Evolutionary conservation across 1,140 invertebrate genomes (phyloP), one percentile per base, ranked within the genome.

Genomic region (Camponotus floridanus): DNA sequence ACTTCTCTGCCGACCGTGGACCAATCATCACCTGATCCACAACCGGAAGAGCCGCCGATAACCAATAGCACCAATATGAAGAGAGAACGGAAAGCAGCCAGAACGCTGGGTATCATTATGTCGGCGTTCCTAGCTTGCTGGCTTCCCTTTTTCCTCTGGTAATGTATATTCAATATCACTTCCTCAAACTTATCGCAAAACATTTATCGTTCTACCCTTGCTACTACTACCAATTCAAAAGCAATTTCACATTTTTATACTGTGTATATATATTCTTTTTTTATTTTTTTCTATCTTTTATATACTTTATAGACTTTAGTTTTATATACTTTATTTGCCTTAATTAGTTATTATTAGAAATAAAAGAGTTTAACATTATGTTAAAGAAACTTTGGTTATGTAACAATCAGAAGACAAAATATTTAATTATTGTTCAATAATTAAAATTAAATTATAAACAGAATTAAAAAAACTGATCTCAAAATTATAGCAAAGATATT

Each of bases 101-200:
- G 98, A 91, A 99, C 99, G 0, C 96, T 99, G 26, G 98, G 98
- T 57, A 99, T 99, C 93, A 99, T 99, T 92, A 99, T 99, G 97
- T 98, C 98, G 31, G 98, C 98, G 2, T 99, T 99, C 94, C 95
- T 99, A 67, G 96, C 98, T 7, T 99, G 98, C 94, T 99, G 98
- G 98, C 96, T 99, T 73, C 98, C 98, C 1, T 99, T 99, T 95
- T 99, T 99, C 94, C 95, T 98, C 81, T 98, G 97, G 98, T 98
- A 95, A 80, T 9, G 33, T 55, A 68, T 1, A 55, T 70, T 70
- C 18, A n/a, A 13, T 45, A 76, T 79, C 2, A 48, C 26, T 33
- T 26, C 2, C 51, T 55, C 11, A 36, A 48, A 3, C 36, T 68
- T 39, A 42, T 78, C 15, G 13, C 9, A 36, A 36, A 15, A 51